Evolutionary conservation across 2,888 invertebrate genomes (phyloP).

Genomic region (Caenorhabditis sulstoni): DNA sequence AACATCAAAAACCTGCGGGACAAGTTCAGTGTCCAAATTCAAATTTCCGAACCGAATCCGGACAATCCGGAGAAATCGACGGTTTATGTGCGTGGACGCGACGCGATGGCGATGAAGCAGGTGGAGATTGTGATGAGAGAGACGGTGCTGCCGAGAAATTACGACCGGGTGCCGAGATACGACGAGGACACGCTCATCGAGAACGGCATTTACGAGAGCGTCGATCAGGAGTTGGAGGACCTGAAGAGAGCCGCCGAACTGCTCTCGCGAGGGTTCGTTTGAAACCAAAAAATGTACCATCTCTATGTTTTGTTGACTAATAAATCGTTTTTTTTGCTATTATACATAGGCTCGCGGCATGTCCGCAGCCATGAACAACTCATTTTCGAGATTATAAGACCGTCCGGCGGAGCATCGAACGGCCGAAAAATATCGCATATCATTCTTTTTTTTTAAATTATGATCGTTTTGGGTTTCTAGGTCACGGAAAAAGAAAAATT

Average conservation of each 20-base stretch:
- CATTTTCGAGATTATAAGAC: too few relatives aligned
- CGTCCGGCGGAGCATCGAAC: too few relatives aligned
- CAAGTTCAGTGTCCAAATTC: slow-evolving; percentile 48
- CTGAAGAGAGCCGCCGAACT: slow-evolving; percentile 22
- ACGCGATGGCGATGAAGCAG: slow-evolving; percentile 33
- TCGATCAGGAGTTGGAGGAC: slow-evolving; percentile 40
- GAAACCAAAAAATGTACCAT: background rate
- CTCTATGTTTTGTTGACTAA: too few relatives aligned
- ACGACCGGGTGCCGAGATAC: slow-evolving; percentile 25
- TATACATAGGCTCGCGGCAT: too few relatives aligned
- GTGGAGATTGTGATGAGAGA: slow-evolving; percentile 45
- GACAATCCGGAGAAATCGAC: slow-evolving; percentile 36
- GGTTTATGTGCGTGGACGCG: slow-evolving; percentile 37
- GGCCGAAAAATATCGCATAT: too few relatives aligned
- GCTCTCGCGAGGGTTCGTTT: slow-evolving; percentile 24
- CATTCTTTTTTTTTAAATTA: too few relatives aligned
- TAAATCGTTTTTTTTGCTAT: too few relatives aligned
- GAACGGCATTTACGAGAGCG: slow-evolving; percentile 41
- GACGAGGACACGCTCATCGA: slow-evolving; percentile 39
- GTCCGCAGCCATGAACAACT: too few relatives aligned
- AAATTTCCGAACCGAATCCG: slow-evolving; percentile 43
- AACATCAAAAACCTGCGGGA: slow-evolving; percentile 41
- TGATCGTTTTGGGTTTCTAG: too few relatives aligned
- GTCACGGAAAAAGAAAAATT: too few relatives aligned
- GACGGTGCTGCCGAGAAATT: slow-evolving; percentile 39